Evolutionary conservation across 2,113 vertebrate genomes (phyloP), one percentile per base, ranked within the genome.

Genomic region (Bucco capensis): DNA sequence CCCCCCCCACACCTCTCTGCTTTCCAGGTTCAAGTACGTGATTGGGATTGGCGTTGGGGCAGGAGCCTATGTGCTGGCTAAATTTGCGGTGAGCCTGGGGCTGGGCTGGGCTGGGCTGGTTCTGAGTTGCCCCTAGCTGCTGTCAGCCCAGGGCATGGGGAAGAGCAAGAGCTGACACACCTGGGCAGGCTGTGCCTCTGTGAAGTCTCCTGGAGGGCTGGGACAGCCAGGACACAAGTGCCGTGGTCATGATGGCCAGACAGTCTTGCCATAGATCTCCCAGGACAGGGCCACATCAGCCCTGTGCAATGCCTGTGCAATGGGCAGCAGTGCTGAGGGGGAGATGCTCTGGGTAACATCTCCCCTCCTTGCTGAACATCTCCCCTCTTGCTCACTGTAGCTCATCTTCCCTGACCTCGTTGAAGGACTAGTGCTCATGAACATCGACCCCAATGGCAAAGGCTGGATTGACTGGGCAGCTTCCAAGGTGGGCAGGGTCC

Each of bases 391-490:
- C 57, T 47, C 69, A 21, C 16, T 46, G 37, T 91, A 99, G 99
- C 98, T 99, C 83, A 98, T 99, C 95, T 99, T 99, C 94, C 99
- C 99, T 0, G 98, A 99, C 92, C 93, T 99, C 93, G 98, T 99
- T 3, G 99, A 99, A 95, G 99, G 99, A 31, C 96, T 99, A 95
- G 99, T 99, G 90, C 98, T 99, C 86, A 97, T 99, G 94, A 99
- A 99, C 97, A 99, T 99, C 1, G 99, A 99, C 95, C 99, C 99
- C 83, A 99, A 99, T 0, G 98, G 98, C 91, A 99, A 99, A 86
- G 99, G 99, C 88, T 99, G 99, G 99, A 99, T 99, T 8, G 99
- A 99, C 97, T 99, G 99, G 99, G 99, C 99, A 15, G 98, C 99
- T 75, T 97, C 98, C 69, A 99, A 99, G 98, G 99, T 99, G 75